phyloP scores from a whole-genome alignment of 2,113 vertebrate genomes.

The Epinephelus lanceolatus region DNA sequence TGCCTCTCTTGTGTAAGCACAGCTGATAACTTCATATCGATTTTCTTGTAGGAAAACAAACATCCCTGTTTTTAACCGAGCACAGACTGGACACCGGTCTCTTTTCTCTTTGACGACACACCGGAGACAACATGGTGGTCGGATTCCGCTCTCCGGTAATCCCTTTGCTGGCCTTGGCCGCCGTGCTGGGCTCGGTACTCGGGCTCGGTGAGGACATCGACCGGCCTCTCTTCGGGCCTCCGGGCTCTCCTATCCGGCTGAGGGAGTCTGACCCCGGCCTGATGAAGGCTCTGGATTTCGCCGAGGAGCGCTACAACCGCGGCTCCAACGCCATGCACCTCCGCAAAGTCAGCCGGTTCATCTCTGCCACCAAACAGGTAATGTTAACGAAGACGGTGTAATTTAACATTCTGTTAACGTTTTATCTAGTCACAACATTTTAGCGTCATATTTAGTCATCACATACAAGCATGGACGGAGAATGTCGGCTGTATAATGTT shows the following conservation, averaged over 20 bases:
- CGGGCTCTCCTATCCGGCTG: constrained; percentile 69
- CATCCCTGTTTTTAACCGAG: neutral
- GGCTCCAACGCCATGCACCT: constrained; percentile 87
- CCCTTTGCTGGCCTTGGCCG: constrained; percentile 56
- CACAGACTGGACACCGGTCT: neutral
- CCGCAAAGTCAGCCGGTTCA: constrained; percentile 81
- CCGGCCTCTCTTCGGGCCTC: constrained; percentile 73
- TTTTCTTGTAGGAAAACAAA: constrained; percentile 37
- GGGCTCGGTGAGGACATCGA: constrained; percentile 67
- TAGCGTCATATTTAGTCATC: neutral
- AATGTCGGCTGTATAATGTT: rapidly evolving
- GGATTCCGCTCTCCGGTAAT: constrained; percentile 35
- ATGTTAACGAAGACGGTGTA: neutral
- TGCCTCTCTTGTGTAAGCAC: neutral
- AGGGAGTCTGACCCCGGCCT: constrained; percentile 79
- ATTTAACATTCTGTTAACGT: rapidly evolving
- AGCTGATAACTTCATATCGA: neutral
- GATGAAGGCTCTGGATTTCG: constrained; percentile 81
- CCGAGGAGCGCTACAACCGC: constrained; percentile 87
- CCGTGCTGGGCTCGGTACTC: constrained; percentile 54
- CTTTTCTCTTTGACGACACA: constrained; percentile 1
- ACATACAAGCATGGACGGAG: rapidly evolving
- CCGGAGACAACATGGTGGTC: constrained; percentile 57
- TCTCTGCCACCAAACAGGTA: constrained; percentile 86
- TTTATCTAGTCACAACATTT: neutral